Percentiles rank a stretch among this genome's conserved stretches.
Evolutionary conservation across 2,888 invertebrate genomes (phyloP).

Genomic region (Dynastes hyllus): DNA sequence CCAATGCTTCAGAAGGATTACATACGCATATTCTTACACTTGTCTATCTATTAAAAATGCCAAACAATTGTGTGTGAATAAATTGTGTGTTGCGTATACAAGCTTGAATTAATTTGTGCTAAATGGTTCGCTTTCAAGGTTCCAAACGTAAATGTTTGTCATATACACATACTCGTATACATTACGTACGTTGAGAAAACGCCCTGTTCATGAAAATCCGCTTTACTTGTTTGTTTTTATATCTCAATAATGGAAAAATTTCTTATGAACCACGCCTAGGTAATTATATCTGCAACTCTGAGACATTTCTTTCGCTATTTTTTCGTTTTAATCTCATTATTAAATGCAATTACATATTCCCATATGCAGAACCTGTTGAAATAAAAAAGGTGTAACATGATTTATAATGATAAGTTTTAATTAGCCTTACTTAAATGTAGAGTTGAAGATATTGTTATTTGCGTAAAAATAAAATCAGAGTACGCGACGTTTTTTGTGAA

Average conservation of each 20-base stretch:
- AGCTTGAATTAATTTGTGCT: neutral
- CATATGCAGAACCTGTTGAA: neutral
- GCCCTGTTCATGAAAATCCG: conserved; percentile 18
- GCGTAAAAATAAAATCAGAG: too few species aligned
- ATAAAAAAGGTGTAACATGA: neutral
- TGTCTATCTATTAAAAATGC: too few species aligned
- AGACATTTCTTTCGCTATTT: neutral
- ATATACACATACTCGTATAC: neutral
- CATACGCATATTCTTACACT: too few species aligned
- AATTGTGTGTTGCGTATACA: neutral
- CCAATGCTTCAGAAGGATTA: too few species aligned
- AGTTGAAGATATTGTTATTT: too few species aligned
- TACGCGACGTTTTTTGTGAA: too few species aligned
- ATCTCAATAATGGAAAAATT: neutral
- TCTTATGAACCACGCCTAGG: neutral
- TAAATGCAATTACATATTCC: neutral
- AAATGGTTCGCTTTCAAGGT: conserved; percentile 1
- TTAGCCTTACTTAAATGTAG: neutral
- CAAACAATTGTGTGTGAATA: neutral
- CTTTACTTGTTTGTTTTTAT: neutral
- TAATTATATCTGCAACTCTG: neutral
- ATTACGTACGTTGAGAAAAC: neutral
- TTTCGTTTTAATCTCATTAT: neutral
- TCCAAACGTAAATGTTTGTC: conserved; percentile 1
- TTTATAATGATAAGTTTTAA: neutral